Evolutionary conservation across 2,797 vertebrate genomes (phyloP).

Genomic region (Morelia viridis): DNA sequence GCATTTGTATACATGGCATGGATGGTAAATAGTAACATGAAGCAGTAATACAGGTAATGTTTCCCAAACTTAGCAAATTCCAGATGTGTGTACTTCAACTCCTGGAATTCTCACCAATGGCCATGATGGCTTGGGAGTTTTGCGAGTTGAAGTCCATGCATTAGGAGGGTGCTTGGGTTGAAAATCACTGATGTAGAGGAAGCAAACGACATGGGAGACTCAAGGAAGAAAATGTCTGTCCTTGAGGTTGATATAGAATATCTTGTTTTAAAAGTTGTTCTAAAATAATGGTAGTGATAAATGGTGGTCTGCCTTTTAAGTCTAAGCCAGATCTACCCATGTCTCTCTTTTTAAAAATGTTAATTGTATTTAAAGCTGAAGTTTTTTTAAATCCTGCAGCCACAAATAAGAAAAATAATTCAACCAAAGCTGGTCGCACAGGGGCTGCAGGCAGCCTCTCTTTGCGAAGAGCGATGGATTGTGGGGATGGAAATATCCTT

Average conservation of each 20-base stretch:
- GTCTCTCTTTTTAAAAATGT: neutral
- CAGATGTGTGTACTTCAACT: neutral
- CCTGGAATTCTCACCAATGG: neutral
- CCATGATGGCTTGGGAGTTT: neutral
- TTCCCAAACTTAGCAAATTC: neutral
- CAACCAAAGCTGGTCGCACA: constrained; percentile 78
- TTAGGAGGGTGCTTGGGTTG: neutral
- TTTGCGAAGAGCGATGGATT: constrained; percentile 80
- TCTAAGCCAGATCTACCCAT: neutral
- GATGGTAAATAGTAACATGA: neutral
- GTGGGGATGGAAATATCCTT: constrained; percentile 76
- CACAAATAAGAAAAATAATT: constrained; percentile 82
- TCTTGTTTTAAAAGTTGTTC: neutral
- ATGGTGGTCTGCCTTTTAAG: neutral
- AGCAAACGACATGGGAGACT: neutral
- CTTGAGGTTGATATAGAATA: too few relatives aligned
- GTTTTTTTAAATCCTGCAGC: constrained; percentile 64
- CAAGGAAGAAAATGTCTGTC: neutral
- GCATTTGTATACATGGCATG: neutral
- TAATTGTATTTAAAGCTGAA: neutral
- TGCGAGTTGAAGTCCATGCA: neutral
- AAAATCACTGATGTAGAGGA: neutral
- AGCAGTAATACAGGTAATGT: neutral
- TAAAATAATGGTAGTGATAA: neutral
- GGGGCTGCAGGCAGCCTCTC: constrained; percentile 78